Base-by-base conservation (phyloP, 2,888 invertebrate species). In the Campoplex nolae region DNA sequence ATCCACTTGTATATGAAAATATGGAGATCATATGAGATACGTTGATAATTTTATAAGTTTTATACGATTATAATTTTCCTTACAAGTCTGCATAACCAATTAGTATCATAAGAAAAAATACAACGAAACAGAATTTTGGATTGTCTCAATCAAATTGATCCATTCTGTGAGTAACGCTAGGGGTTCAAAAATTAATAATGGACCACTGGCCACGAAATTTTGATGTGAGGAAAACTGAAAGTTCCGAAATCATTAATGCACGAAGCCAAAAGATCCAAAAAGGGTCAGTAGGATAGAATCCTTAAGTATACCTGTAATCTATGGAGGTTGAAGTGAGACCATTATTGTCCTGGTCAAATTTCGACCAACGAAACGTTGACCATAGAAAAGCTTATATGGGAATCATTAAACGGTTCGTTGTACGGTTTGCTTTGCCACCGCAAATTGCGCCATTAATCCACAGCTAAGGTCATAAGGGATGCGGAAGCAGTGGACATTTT, bases 391-490 rank as follows among this genome's bases (percentile, higher is more conserved):
- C 58, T 62, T 70, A 68, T 51, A 67, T 28, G n/a, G 45, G 16
- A 74, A 76, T 58, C 80, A 71, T 83, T 80, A 74, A 79, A 83
- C 77, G 79, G 80, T 75, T 83, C 71, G 75, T 84, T 77, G 67
- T 82, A 56, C 80, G 62, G 84, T 88, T 86, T 88, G 78, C 84
- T 75, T 71, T 65, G 78, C 58, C 56, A 74, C 83, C 79, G 83
- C 83, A 89, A 91, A 90, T 90, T 90, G 87, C 88, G 67, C 88
- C 85, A 91, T 92, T 90, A 90, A 91, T 92, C 88, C 85, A 65
- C 62, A 83, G 85, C 87, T 87, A 86, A 88, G 88, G 67, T 85
- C 84, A 83, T 45, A 67, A 56, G 54, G 62, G 73, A 54, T 62
- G 83, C 65, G 51, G 45, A 75, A 68, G 18, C 38, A 35, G 65